Evolutionary conservation across 2,113 vertebrate genomes (phyloP).

Genomic region (Crotalus tigris): DNA sequence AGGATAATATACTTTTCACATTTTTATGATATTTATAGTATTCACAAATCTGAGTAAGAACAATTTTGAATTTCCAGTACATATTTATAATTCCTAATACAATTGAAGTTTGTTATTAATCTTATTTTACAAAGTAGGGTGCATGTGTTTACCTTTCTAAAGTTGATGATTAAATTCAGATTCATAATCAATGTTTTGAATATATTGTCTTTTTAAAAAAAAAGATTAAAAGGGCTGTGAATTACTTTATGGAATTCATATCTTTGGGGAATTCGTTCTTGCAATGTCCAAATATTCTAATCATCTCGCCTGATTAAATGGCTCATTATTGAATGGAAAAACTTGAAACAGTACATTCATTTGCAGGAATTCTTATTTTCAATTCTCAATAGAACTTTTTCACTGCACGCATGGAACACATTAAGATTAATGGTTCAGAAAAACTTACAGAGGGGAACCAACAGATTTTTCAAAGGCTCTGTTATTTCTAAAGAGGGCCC

Average conservation of each 20-base stretch:
- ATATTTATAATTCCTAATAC: conserved; percentile 12
- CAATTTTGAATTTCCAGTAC: neutral
- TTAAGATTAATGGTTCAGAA: neutral
- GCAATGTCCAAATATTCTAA: conserved; percentile 14
- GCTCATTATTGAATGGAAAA: conserved; percentile 15
- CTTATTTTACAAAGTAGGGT: neutral
- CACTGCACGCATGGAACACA: neutral
- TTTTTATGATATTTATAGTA: neutral
- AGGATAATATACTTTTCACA: neutral
- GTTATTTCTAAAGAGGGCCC: neutral
- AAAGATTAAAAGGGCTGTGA: accelerated
- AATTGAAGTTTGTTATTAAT: neutral
- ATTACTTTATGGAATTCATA: neutral
- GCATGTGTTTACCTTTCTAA: neutral
- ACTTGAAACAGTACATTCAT: neutral
- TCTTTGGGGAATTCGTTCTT: neutral
- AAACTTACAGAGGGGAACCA: neutral
- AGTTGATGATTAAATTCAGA: neutral
- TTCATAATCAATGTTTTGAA: conserved; percentile 3
- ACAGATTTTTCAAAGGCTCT: neutral
- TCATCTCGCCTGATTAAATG: neutral
- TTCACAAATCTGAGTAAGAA: neutral
- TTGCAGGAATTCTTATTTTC: conserved; percentile 17
- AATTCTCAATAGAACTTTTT: conserved; percentile 1
- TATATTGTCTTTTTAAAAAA: neutral